Evolutionary conservation across 2,888 invertebrate genomes (phyloP).

Genomic region (Lucinisca nassula): DNA sequence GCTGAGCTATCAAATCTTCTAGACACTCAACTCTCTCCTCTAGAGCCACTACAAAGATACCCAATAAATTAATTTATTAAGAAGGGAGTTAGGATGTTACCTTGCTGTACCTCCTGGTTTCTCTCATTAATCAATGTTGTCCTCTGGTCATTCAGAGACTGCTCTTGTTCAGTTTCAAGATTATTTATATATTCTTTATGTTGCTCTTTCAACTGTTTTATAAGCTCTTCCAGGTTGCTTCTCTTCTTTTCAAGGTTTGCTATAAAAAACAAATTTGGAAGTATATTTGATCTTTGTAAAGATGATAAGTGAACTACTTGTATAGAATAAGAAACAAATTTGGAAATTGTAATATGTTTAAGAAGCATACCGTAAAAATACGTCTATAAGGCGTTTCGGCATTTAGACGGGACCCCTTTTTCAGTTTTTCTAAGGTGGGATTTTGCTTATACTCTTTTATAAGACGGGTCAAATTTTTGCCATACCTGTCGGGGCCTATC

Average conservation of each 20-base stretch:
- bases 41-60: constrained; percentile 7
- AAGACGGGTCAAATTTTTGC: too few relatives aligned
- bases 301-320: too few relatives aligned
- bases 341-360: too few relatives aligned
- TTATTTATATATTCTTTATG: constrained; percentile 70
- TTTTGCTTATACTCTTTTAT: too few relatives aligned
- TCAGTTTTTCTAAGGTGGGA: too few relatives aligned
- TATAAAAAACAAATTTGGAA: constrained; percentile 16
- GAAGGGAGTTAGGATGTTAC: constrained; percentile 12
- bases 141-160: constrained; percentile 63
- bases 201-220: constrained; percentile 70
- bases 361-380: too few relatives aligned
- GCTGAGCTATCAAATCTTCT: constrained; percentile 56
- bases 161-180: constrained; percentile 62
- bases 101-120: constrained; percentile 46
- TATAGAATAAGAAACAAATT: too few relatives aligned
- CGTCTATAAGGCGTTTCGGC: too few relatives aligned
- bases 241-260: constrained; percentile 44
- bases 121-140: constrained; percentile 50
- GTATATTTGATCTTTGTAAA: too few relatives aligned
- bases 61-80: background rate
- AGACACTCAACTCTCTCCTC: constrained; percentile 42
- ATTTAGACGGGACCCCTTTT: too few relatives aligned
- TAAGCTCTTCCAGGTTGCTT: constrained; percentile 48
- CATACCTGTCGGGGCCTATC: too few relatives aligned